A percentile compares a stretch with the other conserved stretches of the same genome.
These are phyloP conservation scores for Xenopus borealis DNA, from an alignment of 2,113 vertebrate genomes.

Conservation along the genomic window DNA sequence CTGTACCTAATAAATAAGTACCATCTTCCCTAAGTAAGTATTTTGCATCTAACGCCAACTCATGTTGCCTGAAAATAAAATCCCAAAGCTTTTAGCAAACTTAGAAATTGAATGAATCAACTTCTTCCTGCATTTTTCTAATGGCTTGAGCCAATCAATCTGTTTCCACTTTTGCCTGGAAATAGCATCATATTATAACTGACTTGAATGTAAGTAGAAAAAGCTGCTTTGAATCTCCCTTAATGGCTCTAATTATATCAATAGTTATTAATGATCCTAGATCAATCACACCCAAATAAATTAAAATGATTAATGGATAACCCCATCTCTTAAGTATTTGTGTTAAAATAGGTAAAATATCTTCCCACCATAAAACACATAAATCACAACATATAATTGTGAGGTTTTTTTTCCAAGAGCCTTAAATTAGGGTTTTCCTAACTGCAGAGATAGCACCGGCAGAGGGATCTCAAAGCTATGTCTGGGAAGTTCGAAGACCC, in stretches of 20 bases:
- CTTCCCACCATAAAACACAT: too few species aligned
- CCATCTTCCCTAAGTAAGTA: too few species aligned
- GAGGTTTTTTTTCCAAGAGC: too few species aligned
- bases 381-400: too few species aligned
- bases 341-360: background rate
- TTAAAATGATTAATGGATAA: background rate
- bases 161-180: constrained; percentile 1
- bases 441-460: too few species aligned
- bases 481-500: too few species aligned
- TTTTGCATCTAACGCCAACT: background rate
- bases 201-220: background rate
- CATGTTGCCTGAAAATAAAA: background rate
- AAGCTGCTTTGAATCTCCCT: background rate
- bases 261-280: background rate
- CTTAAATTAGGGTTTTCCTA: too few species aligned
- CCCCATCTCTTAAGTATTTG: background rate
- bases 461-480: too few species aligned
- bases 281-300: background rate
- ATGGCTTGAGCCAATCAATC: constrained; percentile 1
- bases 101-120: background rate
- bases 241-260: constrained; percentile 1
- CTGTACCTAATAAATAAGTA: too few species aligned
- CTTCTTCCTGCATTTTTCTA: background rate
- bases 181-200: background rate
- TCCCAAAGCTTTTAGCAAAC: background rate